Evolutionary conservation across 64 coral and sea anemone species (phyloP).

Genomic region (Hydrozoanthus tunicans): DNA sequence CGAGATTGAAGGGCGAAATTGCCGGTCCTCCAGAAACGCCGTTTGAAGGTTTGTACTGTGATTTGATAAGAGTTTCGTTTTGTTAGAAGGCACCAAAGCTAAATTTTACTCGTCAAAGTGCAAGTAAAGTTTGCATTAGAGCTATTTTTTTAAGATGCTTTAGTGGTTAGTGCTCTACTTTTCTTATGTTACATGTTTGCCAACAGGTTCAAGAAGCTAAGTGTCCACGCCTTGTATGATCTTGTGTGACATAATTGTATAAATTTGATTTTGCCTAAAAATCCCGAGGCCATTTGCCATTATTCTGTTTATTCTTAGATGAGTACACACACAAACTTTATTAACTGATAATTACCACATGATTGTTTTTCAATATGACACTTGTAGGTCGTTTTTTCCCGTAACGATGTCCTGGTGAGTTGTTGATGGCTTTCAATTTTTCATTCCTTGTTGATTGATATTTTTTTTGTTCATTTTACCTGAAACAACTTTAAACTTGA

Average conservation of each 20-base stretch:
- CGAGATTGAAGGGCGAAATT: slow-evolving; percentile 54
- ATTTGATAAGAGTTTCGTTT: not conserved
- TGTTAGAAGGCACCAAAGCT: not conserved
- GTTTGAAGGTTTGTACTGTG: slow-evolving; percentile 51
- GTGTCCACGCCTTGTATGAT: not conserved
- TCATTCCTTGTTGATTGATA: too few species aligned
- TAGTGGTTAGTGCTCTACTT: not conserved
- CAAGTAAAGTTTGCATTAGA: not conserved
- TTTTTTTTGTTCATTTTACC: too few species aligned
- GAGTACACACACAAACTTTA: too few species aligned
- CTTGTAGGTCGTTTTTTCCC: too few species aligned
- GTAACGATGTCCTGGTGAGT: too few species aligned
- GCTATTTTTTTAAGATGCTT: not conserved
- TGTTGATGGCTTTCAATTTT: too few species aligned
- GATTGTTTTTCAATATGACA: too few species aligned
- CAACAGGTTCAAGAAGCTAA: not conserved
- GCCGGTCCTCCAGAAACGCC: slow-evolving; percentile 47
- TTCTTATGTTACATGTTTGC: not conserved
- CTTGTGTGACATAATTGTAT: not conserved
- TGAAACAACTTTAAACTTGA: too few species aligned
- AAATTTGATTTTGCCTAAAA: not conserved
- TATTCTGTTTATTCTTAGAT: not conserved
- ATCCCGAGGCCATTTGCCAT: not conserved
- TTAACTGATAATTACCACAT: too few species aligned
- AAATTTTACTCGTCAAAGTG: not conserved